These are phyloP conservation scores for Rhinopithecus roxellana DNA, from an alignment of 2,113 vertebrate genomes.

Conservation along the genomic window DNA sequence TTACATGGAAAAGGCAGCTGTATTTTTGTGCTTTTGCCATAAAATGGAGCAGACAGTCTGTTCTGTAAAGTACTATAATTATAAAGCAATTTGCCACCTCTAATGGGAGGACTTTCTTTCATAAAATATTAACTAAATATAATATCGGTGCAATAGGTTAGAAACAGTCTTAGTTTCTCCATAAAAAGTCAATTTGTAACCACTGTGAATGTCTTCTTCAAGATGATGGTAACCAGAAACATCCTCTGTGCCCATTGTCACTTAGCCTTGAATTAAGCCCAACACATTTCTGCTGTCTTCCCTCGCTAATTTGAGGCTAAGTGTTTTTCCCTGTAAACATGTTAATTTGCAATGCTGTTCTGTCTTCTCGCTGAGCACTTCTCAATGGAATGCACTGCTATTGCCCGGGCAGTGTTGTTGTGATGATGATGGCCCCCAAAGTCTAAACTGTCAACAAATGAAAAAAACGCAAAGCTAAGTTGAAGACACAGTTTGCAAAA, in stretches of 20 bases:
- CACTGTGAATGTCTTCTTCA: conserved; percentile 73
- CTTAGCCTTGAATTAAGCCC: conserved; percentile 69
- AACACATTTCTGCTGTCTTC: conserved; percentile 42
- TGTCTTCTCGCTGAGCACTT: neutral
- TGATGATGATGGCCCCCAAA: neutral
- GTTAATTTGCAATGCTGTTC: conserved; percentile 33
- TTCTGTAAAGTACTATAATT: conserved; percentile 86
- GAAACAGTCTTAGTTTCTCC: conserved; percentile 85
- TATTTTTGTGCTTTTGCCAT: conserved; percentile 80
- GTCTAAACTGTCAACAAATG: neutral
- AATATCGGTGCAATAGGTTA: conserved; percentile 87
- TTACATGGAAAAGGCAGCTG: conserved; percentile 71
- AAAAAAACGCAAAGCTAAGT: conserved; percentile 22
- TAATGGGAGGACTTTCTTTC: conserved; percentile 88
- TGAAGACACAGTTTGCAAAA: neutral
- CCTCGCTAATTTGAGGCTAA: conserved; percentile 53
- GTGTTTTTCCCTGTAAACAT: conserved; percentile 61
- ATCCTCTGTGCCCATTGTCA: conserved; percentile 51
- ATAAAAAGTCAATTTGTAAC: conserved; percentile 87
- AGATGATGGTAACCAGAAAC: conserved; percentile 70
- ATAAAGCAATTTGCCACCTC: conserved; percentile 86
- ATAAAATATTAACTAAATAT: conserved; percentile 90
- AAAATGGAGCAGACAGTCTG: conserved; percentile 82
- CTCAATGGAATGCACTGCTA: neutral
- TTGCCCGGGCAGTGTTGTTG: neutral